These are phyloP conservation scores for Podotricha telesiphe DNA, from an alignment of 2,888 invertebrate genomes.

Conservation along the genomic window DNA sequence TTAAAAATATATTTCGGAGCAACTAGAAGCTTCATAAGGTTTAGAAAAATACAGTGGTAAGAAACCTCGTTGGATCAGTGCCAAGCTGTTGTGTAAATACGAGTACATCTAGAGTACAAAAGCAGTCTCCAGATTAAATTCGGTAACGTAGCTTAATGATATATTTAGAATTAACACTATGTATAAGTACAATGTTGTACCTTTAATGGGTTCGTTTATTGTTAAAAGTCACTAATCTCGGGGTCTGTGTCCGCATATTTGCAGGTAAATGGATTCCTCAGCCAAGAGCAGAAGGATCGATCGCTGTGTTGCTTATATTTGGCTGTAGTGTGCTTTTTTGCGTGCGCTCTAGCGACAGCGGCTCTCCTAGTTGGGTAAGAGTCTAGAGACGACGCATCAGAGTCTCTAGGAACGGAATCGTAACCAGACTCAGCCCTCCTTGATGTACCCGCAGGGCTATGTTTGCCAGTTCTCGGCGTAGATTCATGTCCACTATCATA, in stretches of 20 bases:
- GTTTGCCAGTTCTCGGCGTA: conserved; percentile 91
- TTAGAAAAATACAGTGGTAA: conserved; percentile 82
- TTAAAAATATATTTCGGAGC: conserved; percentile 57
- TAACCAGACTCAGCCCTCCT: conserved; percentile 94
- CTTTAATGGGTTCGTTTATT: conserved; percentile 43
- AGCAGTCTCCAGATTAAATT: conserved; percentile 85
- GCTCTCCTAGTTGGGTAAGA: conserved; percentile 84
- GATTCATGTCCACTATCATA: conserved; percentile 94
- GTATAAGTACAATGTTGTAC: conserved; percentile 48
- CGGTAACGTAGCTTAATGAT: conserved; percentile 82
- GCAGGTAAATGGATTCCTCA: conserved; percentile 89
- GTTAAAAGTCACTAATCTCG: conserved; percentile 86
- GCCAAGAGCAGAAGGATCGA: conserved; percentile 89
- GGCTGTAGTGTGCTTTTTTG: conserved; percentile 82
- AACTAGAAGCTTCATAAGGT: conserved; percentile 65
- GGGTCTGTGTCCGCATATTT: conserved; percentile 89
- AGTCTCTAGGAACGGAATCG: conserved; percentile 94
- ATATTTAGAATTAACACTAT: conserved; percentile 61
- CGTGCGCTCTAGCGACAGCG: conserved; percentile 78
- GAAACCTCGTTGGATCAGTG: conserved; percentile 72
- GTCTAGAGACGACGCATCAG: conserved; percentile 93
- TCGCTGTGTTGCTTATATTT: conserved; percentile 88
- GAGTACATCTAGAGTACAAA: conserved; percentile 79
- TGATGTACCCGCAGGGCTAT: conserved; percentile 90
- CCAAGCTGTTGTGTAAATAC: conserved; percentile 75